Base-by-base conservation (phyloP, 2,888 invertebrate genomes). In the Catocala nupta region DNA sequence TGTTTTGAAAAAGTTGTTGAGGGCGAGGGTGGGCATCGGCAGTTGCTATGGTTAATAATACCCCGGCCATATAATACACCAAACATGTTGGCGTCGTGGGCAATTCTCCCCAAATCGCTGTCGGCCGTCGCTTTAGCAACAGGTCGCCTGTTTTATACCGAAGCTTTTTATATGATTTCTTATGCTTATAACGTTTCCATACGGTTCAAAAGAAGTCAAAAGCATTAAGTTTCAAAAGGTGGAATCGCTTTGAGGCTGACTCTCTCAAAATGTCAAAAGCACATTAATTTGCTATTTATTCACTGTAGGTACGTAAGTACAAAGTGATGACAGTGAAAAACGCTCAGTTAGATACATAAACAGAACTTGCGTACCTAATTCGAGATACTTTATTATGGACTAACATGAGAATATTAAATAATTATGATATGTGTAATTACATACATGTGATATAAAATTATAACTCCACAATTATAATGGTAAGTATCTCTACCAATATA, bases 1-100 rank as follows among this genome's bases (percentile, higher is more conserved):
- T 89, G 87, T 90, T 92, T 90, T 85, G 85, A 89, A 91, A 90
- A 91, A 90, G 86, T 86, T 85, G 78, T 80, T 48, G 82, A 84
- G 88, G 85, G 87, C 73, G 85, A 83, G 88, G 90, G 89, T 77
- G 70, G 67, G 56, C 55, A 74, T 59, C 75, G 79, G 63, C 78
- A 82, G 93, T 93, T 92, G 89, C 90, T 90, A 93, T 93, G 93
- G 93, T 87, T 90, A 90, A 87, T 93, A 92, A 93, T 90, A 85
- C 91, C 83, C 83, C 65, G 56, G 75, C 75, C 69, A 76, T 80
- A 84, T 87, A 86, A 87, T 85, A 83, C 81, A 68, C 79, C 80
- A 77, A 81, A 84, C 81, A 84, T 81, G 84, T 82, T 73, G 76
- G 60, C 74, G 70, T 75, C 81, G 75, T 70, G 70, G 75, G 74